Evolutionary conservation across 1,140 invertebrate genomes (phyloP).

Genomic region (Megathymus violae): DNA sequence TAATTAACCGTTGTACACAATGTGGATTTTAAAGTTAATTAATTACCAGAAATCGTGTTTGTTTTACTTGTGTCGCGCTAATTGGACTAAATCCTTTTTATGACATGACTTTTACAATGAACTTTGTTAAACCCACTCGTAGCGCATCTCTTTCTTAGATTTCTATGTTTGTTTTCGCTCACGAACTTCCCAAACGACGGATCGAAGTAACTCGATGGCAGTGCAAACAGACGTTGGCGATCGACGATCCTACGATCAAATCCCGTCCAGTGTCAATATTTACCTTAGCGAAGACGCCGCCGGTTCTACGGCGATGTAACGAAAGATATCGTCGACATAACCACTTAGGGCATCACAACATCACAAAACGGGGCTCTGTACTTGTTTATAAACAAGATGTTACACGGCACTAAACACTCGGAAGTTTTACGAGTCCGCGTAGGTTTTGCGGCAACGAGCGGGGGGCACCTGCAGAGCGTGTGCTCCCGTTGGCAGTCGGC

Average conservation of each 20-base stretch:
- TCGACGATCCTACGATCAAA: constrained; percentile 38
- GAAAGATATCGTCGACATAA: constrained; percentile 52
- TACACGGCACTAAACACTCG: constrained; percentile 24
- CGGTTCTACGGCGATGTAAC: constrained; percentile 39
- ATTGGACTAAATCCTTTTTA: neutral
- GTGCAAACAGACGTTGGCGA: constrained; percentile 55
- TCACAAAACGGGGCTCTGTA: constrained; percentile 21
- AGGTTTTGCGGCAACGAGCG: constrained; percentile 4
- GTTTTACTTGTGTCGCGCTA: neutral
- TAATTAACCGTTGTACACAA: neutral
- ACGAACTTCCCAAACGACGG: constrained; percentile 34
- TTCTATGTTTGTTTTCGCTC: constrained; percentile 27
- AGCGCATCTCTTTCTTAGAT: constrained; percentile 21
- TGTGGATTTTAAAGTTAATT: neutral
- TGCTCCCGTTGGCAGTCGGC: constrained; percentile 55
- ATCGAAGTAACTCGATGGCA: constrained; percentile 44
- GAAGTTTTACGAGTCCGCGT: constrained; percentile 28
- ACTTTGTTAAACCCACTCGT: constrained; percentile 1
- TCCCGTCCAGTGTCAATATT: constrained; percentile 63
- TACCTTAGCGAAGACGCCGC: constrained; percentile 62
- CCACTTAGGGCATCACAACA: constrained; percentile 47
- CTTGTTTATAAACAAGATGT: constrained; percentile 15
- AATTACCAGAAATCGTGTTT: constrained; percentile 1
- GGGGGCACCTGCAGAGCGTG: constrained; percentile 36
- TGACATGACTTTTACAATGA: neutral